These are phyloP conservation scores for Marcusenius ussheri DNA, from an alignment of 2,113 vertebrate species.

Conservation along the genomic window DNA sequence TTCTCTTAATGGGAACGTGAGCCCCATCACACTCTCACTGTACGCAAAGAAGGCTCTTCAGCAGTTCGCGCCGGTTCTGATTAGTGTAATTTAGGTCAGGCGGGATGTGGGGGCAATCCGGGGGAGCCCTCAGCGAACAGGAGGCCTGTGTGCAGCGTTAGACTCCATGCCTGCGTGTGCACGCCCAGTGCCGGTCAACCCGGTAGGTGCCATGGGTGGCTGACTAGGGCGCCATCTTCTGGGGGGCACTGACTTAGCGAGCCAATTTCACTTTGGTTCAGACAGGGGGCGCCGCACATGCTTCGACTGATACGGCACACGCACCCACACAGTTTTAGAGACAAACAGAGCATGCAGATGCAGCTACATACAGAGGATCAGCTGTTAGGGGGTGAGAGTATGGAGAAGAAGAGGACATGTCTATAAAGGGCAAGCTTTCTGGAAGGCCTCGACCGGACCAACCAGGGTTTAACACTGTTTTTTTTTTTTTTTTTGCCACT, in stretches of 20 bases:
- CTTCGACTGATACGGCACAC: background rate
- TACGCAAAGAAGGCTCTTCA: background rate
- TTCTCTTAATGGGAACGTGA: background rate
- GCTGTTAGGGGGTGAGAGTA: background rate
- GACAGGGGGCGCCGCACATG: background rate
- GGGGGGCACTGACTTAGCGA: background rate
- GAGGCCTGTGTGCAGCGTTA: background rate
- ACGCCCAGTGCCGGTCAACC: background rate
- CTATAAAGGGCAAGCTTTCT: background rate
- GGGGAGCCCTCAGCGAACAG: background rate
- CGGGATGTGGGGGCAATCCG: background rate
- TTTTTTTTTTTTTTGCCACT: background rate
- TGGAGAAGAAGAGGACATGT: background rate
- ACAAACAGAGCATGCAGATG: background rate
- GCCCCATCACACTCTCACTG: background rate
- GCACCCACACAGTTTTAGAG: background rate
- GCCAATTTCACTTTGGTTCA: background rate
- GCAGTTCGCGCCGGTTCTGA: background rate
- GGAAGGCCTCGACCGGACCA: background rate
- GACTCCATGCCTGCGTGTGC: background rate
- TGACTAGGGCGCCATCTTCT: background rate
- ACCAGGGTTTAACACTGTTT: background rate
- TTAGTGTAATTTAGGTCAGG: background rate
- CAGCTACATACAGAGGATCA: background rate
- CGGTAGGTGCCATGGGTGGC: background rate